A percentile compares a stretch with the other conserved stretches of the same genome.
phyloP scores from a whole-genome alignment of 64 coral and sea anemone species.

The Porites australiensis region DNA sequence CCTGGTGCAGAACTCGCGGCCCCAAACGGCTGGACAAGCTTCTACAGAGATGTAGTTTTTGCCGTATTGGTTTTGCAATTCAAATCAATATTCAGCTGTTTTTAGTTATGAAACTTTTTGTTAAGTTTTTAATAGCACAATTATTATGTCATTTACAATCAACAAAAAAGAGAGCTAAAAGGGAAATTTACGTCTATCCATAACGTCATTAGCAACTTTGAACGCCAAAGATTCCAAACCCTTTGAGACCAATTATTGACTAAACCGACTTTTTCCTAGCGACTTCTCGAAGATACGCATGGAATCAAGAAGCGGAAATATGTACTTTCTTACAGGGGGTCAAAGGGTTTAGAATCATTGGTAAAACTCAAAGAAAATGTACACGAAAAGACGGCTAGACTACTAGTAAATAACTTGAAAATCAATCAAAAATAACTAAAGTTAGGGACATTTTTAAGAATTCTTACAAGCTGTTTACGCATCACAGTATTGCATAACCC shows the following conservation, averaged over 20 bases:
- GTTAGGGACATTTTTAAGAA: neutral
- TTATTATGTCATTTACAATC: slow-evolving; percentile 47
- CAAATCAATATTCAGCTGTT: neutral
- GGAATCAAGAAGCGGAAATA: too few species aligned
- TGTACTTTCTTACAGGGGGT: too few species aligned
- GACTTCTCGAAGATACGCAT: too few species aligned
- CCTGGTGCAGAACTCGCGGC: too few species aligned
- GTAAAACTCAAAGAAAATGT: slow-evolving; percentile 32
- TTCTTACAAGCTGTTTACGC: neutral
- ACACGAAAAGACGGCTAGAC: neutral
- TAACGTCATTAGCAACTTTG: neutral
- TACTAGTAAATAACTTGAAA: neutral
- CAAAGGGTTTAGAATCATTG: too few species aligned
- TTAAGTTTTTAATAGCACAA: neutral
- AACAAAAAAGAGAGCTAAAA: neutral
- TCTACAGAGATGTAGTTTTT: too few species aligned
- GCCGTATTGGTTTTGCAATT: neutral
- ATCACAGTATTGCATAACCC: neutral
- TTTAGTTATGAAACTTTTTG: slow-evolving; percentile 60
- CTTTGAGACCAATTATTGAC: too few species aligned
- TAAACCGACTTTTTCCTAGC: too few species aligned
- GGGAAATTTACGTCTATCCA: neutral
- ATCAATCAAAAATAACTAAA: neutral
- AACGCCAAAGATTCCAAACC: neutral
- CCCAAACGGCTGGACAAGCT: too few species aligned